phyloP scores from a whole-genome alignment of 1,140 invertebrate species.

The Drosophila nigromelanica region DNA sequence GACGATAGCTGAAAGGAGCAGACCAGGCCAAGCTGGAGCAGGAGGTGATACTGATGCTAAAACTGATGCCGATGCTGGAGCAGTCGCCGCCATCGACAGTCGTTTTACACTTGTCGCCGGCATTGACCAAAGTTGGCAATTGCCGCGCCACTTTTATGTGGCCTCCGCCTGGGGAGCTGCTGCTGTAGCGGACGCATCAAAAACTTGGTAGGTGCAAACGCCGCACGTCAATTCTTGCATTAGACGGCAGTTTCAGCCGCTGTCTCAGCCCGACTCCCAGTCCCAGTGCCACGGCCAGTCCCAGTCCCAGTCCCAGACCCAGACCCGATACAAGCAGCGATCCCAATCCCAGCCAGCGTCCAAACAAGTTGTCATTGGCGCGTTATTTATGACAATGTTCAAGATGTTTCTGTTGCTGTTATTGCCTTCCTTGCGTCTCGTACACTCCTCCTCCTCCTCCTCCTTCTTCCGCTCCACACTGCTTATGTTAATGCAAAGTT shows the following conservation, averaged over 20 bases:
- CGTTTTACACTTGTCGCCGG: constrained; percentile 81
- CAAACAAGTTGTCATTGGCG: constrained; percentile 80
- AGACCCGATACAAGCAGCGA: constrained; percentile 36
- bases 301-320: constrained; percentile 6
- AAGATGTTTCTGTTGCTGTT: constrained; percentile 68
- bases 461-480: constrained; percentile 44
- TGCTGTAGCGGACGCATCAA: constrained; percentile 60
- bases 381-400: constrained; percentile 83
- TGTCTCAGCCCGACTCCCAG: constrained; percentile 20
- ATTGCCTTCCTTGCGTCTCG: constrained; percentile 5
- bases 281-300: constrained; percentile 31
- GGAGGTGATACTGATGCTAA: constrained; percentile 5
- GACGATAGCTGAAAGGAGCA: constrained; percentile 38
- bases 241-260: constrained; percentile 54
- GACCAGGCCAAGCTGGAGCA: constrained; percentile 7
- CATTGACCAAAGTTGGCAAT: constrained; percentile 82
- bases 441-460: constrained; percentile 40
- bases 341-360: constrained; percentile 38
- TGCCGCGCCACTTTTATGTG: constrained; percentile 81
- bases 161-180: constrained; percentile 68
- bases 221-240: constrained; percentile 79
- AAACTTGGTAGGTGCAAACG: constrained; percentile 76
- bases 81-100: constrained; percentile 59
- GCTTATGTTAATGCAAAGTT: constrained; percentile 73
- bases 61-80: constrained; percentile 31